Evolutionary conservation across 2,797 vertebrate species (phyloP), one percentile per base, ranked within the genome.

Genomic region (Oreortyx pictus): DNA sequence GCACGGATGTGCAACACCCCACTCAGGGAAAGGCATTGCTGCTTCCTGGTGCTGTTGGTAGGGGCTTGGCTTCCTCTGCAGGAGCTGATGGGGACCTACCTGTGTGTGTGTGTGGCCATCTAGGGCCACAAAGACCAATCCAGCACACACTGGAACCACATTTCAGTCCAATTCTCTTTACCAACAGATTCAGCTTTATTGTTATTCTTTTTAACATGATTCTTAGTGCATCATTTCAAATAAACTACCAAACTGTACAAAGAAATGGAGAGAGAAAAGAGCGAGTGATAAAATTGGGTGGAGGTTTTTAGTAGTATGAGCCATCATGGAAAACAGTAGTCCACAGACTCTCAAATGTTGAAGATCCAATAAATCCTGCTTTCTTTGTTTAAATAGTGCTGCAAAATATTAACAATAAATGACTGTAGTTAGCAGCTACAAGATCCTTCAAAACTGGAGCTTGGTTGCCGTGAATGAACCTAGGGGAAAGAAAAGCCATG

Each of bases 181-280:
- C 74, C 95, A 96, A 96, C 95, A 96, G 96, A 70, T 96, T 94
- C 90, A 81, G 82, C 91, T 96, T 97, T 95, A 96, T 96, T 96
- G 87, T 96, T 95, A 95, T 62, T 93, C 70, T 90, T 95, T 93
- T 95, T 87, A 93, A 97, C 97, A 97, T 72, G 94, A 89, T 78
- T 95, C 91, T 95, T 96, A 97, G 96, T 96, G 95, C 95, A 94
- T 93, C 89, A 43, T 95, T 96, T 96, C 95, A 97, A 97, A 97
- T 94, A 96, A 97, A 95, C 96, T 97, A 97, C 96, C 95, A 97
- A 97, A 97, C 95, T 97, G 95, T 97, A 97, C 96, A 96, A 96
- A 96, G 94, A 88, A 96, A 95, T 66, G 84, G 89, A 93, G 61
- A 79, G 94, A 90, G 92, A 95, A 96, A 96, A 96, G 95, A 97